Evolutionary conservation across 1,140 invertebrate species (phyloP), one percentile per base, ranked within the genome.

Genomic region (Caenorhabditis inopinata): DNA sequence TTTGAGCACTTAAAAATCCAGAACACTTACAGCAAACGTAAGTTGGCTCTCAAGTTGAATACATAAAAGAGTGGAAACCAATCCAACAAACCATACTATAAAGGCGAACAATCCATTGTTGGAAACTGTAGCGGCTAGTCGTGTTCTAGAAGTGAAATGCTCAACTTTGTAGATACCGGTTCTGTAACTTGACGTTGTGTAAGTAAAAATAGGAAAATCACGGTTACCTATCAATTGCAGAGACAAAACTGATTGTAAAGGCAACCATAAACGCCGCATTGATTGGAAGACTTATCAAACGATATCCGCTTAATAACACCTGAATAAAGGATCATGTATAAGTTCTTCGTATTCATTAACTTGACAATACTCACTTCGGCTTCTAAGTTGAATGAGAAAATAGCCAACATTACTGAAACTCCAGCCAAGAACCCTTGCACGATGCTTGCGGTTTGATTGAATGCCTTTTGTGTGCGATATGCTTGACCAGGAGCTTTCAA

Each of bases 221-320:
- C 25, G 1, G 11, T 6, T 29, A 82, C 82, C 79, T 45, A 21
- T 83, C 82, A 21, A 78, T 48, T 1, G 79, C 74, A 6, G 62
- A 76, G n/a, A 83, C 75, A 2, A 47, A 27, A 23, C 35, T 46
- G 25, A 83, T 12, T 11, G 32, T 76, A 48, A 83, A 83, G 1
- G 51, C 46, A 18, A 82, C 12, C 46, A 77, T 76, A 38, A 81
- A 83, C 2, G 46, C 79, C 11, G 80, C 82, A 49, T 83, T 79
- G 29, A 83, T 73, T 16, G 79, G 79, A 18, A 80, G 74, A 32
- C 58, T 76, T 47, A 83, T 51, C 2, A 42, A 53, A 9, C 51
- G 49, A 76, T 83, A 83, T 2, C 46, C 80, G 45, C 38, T 74
- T 9, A 75, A 27, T 6, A 82, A 32, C 23, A 82, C 25, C 42